Evolutionary conservation across 2,888 invertebrate genomes (phyloP), one percentile per base, ranked within the genome.

Genomic region (Heliconius cydno): DNA sequence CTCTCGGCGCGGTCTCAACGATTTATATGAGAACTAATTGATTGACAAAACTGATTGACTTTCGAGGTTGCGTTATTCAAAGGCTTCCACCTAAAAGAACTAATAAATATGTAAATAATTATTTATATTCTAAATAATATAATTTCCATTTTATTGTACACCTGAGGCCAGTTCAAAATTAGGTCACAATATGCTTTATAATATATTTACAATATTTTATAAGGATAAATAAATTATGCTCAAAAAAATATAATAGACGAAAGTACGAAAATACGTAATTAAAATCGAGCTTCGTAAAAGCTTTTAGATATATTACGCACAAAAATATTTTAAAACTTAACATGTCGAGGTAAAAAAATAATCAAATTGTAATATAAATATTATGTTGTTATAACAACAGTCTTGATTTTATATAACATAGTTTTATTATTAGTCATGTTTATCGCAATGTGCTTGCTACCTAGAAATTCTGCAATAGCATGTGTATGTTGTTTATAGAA

Each of bases 11-110:
- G 86, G 85, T 86, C 87, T 86, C 85, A 85, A 86, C 89, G 90
- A 90, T 93, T 91, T 94, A 94, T 94, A 94, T 88, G 90, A 88
- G 86, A 88, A 90, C 91, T 89, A 88, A 91, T 91, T 94, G 92
- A 92, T 92, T 92, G 90, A 90, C 90, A 87, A 90, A 91, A 90
- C 88, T 90, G 89, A 92, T 92, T 93, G 90, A 87, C 85, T 87
- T 87, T 88, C 90, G 91, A 92, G 92, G 91, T 87, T 92, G 86
- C 86, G 83, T 83, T 86, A 88, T 87, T 89, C 79, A 74, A 74
- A 80, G 75, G 77, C 77, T 80, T 80, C 78, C 66, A 70, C 70
- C 75, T 80, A 52, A 78, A 67, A 65, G 6, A 52, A 30, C 52
- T n/a, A 52, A 57, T 72, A 65, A 72, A 52, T 68, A 63, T 63